phyloP scores from a whole-genome alignment of 2,888 invertebrate species.

The Protonemura montana region DNA sequence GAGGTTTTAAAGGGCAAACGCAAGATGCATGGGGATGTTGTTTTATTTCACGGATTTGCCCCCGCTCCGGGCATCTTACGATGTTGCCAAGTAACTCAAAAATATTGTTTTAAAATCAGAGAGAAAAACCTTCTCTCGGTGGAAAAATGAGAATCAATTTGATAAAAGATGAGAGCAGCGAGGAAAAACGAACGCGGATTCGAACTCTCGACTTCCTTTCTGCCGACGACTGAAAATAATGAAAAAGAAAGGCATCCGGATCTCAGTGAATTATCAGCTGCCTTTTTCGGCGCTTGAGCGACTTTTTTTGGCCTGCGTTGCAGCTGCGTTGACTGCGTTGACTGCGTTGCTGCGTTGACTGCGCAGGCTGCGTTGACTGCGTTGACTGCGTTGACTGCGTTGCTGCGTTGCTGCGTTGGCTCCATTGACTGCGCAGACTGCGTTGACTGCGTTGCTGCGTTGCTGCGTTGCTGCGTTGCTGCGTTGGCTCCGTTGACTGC shows the following conservation, averaged over 20 bases:
- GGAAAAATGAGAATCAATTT: slow-evolving; percentile 29
- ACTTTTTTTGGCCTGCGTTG: no score
- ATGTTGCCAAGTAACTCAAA: slow-evolving; percentile 39
- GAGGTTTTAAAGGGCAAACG: slow-evolving; percentile 38
- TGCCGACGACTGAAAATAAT: background rate
- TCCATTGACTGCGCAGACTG: no score
- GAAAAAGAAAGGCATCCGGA: background rate
- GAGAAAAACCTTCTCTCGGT: background rate
- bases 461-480: no score
- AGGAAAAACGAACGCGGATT: background rate
- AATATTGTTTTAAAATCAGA: slow-evolving; percentile 27
- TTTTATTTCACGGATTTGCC: slow-evolving; percentile 30
- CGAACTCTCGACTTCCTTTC: background rate
- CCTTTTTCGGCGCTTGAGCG: no score
- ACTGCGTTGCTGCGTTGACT: no score
- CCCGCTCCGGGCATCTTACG: slow-evolving; percentile 25
- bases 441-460: no score
- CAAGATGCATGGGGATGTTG: slow-evolving; percentile 38
- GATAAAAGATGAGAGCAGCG: slow-evolving; percentile 1
- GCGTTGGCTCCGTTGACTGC: no score
- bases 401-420: no score
- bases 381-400: no score
- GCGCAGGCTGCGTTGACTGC: no score
- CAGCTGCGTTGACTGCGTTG: no score
- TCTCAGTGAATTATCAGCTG: no score